Evolutionary conservation across 2,797 vertebrate species (phyloP).

Genomic region (Hapalemur alaotrensis): DNA sequence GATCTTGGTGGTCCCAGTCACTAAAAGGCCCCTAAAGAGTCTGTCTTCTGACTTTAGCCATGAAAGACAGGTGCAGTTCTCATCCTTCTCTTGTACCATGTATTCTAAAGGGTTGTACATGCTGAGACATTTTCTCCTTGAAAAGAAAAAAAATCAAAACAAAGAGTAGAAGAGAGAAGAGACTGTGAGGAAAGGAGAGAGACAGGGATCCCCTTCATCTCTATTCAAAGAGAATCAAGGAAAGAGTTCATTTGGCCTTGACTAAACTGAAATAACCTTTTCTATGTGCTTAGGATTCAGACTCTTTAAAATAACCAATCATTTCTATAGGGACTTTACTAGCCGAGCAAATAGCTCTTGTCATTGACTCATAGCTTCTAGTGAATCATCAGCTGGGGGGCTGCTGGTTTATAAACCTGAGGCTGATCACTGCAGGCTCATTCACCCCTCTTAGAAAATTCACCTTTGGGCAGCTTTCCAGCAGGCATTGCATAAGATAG

Average conservation of each 20-base stretch:
- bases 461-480: slow-evolving; percentile 40
- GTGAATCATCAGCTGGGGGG: neutral
- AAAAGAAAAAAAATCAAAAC: neutral
- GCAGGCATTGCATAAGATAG: neutral
- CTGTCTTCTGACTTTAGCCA: neutral
- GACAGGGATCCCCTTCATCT: neutral
- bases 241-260: slow-evolving; percentile 17
- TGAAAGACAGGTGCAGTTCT: neutral
- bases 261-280: slow-evolving; percentile 42
- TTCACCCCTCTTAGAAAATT: slow-evolving; percentile 42
- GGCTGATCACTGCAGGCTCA: neutral
- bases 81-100: neutral
- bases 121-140: neutral
- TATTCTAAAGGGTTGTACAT: neutral
- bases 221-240: neutral
- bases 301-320: slow-evolving; percentile 20
- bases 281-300: neutral
- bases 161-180: neutral
- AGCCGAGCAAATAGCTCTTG: neutral
- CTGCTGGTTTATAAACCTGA: slow-evolving; percentile 15
- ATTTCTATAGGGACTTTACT: neutral
- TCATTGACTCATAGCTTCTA: slow-evolving; percentile 23
- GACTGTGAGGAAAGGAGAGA: neutral
- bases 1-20: neutral
- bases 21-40: neutral